Conservation (phyloP, 2,797 vertebrate species). For the Sphenodon punctatus region DNA sequence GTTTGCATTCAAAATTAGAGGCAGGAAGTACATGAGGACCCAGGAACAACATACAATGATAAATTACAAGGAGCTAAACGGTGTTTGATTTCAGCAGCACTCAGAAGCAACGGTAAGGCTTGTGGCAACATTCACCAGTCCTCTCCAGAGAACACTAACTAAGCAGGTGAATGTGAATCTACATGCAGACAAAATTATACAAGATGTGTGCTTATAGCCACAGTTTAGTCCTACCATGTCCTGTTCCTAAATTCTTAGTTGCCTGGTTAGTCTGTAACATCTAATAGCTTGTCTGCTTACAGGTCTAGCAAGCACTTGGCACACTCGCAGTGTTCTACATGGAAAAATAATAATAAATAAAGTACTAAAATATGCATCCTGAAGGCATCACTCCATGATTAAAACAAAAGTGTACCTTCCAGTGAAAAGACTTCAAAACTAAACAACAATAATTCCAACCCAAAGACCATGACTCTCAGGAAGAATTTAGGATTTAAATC, state of each 20-base stretch:
- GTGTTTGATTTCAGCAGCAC: fast-evolving
- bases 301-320: background rate
- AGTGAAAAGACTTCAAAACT: background rate
- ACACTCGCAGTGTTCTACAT: no score
- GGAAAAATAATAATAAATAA: no score
- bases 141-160: background rate
- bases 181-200: no score
- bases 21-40: background rate
- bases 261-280: background rate
- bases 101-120: background rate
- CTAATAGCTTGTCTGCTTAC: background rate
- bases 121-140: background rate
- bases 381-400: background rate
- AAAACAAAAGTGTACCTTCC: background rate
- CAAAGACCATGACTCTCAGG: background rate
- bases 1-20: background rate
- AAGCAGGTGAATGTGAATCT: no score
- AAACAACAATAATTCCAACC: background rate
- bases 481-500: background rate
- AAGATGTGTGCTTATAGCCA: conserved; percentile 43
- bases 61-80: background rate
- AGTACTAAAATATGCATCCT: background rate
- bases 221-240: conserved; percentile 25
- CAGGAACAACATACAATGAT: background rate
- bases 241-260: background rate